These are phyloP conservation scores for Alloplasta piceator DNA, from an alignment of 2,888 invertebrate genomes.

Conservation along the genomic window DNA sequence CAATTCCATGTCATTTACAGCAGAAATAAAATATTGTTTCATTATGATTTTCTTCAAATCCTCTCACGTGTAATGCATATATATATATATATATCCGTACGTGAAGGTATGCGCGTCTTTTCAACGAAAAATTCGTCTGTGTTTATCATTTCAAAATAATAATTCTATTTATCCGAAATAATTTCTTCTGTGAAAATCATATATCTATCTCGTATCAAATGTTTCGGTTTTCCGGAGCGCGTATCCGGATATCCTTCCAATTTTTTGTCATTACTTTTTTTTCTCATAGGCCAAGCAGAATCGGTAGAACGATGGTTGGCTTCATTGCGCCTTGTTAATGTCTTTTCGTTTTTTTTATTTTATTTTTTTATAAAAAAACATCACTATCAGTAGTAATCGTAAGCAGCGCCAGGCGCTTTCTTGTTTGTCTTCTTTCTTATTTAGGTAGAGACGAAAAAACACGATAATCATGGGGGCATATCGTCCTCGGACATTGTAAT, in stretches of 20 bases:
- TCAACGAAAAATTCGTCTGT: conserved; percentile 39
- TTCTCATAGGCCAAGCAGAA: conserved; percentile 43
- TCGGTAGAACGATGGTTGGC: conserved; percentile 50
- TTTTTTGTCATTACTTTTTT: conserved; percentile 19
- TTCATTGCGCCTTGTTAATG: conserved; percentile 63
- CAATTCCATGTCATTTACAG: conserved; percentile 74
- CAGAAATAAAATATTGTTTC: conserved; percentile 66
- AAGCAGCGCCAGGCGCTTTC: conserved; percentile 59
- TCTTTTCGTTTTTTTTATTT: no score
- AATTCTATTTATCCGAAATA: conserved; percentile 34
- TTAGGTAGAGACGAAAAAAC: conserved; percentile 57
- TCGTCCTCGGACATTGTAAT: conserved; percentile 54
- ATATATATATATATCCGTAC: conserved; percentile 14
- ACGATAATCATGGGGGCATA: conserved; percentile 54
- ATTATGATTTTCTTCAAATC: conserved; percentile 37
- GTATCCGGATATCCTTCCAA: conserved; percentile 42
- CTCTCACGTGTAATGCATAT: conserved; percentile 15
- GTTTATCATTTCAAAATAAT: background rate
- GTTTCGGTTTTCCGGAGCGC: conserved; percentile 31
- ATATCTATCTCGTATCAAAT: conserved; percentile 43
- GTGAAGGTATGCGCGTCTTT: conserved; percentile 18
- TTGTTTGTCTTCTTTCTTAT: conserved; percentile 15
- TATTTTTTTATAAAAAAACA: conserved; percentile 67
- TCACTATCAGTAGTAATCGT: conserved; percentile 64
- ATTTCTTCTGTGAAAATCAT: conserved; percentile 48